phyloP scores from a whole-genome alignment of 2,797 vertebrate genomes.

The Crypturellus tataupa region DNA sequence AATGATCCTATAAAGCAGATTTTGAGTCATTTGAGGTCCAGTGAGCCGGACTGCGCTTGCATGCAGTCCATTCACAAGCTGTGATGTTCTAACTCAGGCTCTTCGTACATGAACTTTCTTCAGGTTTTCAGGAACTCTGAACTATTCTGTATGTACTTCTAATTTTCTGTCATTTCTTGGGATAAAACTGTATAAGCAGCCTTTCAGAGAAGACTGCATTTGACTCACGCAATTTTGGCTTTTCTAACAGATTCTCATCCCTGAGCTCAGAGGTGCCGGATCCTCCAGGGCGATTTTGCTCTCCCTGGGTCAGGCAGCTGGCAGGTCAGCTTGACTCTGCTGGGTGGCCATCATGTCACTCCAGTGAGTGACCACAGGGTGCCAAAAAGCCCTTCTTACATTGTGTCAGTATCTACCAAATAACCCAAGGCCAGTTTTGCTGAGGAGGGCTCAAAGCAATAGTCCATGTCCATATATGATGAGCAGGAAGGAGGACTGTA shows the following conservation, averaged over 20 bases:
- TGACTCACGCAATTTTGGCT: background rate
- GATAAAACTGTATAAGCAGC: background rate
- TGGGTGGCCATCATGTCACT: background rate
- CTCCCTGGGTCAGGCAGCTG: background rate
- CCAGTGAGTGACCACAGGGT: background rate
- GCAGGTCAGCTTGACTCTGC: background rate
- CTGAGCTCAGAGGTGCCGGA: background rate
- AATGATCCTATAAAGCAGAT: background rate
- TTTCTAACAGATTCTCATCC: background rate
- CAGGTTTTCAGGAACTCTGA: background rate
- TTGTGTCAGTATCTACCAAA: background rate
- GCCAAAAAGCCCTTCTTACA: background rate
- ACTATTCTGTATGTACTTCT: background rate
- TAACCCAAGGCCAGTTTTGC: background rate
- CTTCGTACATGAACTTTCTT: background rate
- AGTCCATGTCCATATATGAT: rapidly evolving
- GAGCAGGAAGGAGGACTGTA: background rate
- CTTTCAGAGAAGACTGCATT: background rate
- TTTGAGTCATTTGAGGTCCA: rapidly evolving
- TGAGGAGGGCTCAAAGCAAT: background rate
- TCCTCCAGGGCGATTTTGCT: background rate
- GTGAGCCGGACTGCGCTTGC: background rate
- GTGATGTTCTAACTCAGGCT: background rate
- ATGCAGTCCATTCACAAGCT: background rate
- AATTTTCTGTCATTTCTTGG: background rate